Evolutionary conservation across 2,113 vertebrate genomes (phyloP), one percentile per base, ranked within the genome.

Genomic region (Hirundichthys speculiger): DNA sequence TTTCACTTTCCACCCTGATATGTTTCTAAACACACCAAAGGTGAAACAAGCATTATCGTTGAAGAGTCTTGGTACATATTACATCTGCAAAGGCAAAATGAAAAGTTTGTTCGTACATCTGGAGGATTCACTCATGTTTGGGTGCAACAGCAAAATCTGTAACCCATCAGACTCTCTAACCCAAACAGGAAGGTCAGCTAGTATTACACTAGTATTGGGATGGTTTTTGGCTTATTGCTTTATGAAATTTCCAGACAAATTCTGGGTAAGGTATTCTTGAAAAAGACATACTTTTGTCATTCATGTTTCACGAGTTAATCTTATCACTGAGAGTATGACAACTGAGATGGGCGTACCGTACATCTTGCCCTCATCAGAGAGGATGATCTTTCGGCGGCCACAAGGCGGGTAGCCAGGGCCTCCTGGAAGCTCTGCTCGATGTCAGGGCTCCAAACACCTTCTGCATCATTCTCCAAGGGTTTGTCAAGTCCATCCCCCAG

Each of bases 391-490:
- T 77, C 94, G 88, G 13, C 94, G 91, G 69, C 94, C 94, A 39
- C 94, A 95, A 24, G 94, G 94, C 1, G 94, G 94, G 79, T 95
- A 95, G 94, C 93, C 86, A 96, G 86, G 0, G 96, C 96, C 80
- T 97, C 84, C 69, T 91, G 91, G 91, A 99, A 99, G 90, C 96
- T 98, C 94, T 99, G 97, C 83, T 99, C 97, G 6, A 99, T 99
- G 92, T 99, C 96, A 0, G 96, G 96, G 90, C 96, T 98, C 97
- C 97, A 99, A 84, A 98, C 97, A 0, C 97, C 97, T 91, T 99
- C 97, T 0, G 97, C 97, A 78, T 99, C 97, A 20, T 97, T 99
- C 93, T 98, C 97, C 93, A 99, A 91, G 73, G 96, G 94, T 89
- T 98, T 99, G 89, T 99, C 97, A 86, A 98, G 94, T 56, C 90